Percentiles rank a stretch among this genome's conserved stretches.
These are phyloP conservation scores for Tipula confusa DNA, from an alignment of 2,888 invertebrate species.

Conservation along the genomic window DNA sequence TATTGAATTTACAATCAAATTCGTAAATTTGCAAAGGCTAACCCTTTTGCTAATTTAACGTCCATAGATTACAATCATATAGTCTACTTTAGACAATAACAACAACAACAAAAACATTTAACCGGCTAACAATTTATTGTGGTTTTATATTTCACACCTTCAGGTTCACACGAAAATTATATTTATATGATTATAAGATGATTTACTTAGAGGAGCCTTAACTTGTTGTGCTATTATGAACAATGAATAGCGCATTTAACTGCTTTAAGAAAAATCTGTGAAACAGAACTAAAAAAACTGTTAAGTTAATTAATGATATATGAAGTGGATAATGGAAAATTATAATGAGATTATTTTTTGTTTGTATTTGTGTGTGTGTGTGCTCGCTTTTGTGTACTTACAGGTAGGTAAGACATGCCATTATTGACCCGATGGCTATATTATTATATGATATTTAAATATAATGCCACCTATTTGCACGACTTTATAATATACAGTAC, in stretches of 20 bases:
- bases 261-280: background rate
- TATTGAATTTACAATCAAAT: too few relatives aligned
- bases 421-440: background rate
- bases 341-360: background rate
- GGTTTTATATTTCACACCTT: conserved; percentile 12
- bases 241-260: background rate
- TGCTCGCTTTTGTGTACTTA: background rate
- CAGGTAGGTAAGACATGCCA: background rate
- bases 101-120: background rate
- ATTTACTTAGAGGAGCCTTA: background rate
- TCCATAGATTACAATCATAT: too few relatives aligned
- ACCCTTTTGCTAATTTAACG: too few relatives aligned
- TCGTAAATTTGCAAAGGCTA: too few relatives aligned
- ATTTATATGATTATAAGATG: background rate
- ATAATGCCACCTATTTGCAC: background rate
- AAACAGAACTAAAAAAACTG: background rate
- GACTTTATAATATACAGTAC: background rate
- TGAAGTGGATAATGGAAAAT: background rate
- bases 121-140: background rate
- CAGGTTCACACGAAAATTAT: background rate
- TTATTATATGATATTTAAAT: background rate
- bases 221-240: background rate
- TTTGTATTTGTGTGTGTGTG: background rate
- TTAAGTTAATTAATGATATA: background rate
- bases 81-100: background rate